Base-by-base conservation (phyloP, 2,113 vertebrate genomes). In the Aptenodytes patagonicus region DNA sequence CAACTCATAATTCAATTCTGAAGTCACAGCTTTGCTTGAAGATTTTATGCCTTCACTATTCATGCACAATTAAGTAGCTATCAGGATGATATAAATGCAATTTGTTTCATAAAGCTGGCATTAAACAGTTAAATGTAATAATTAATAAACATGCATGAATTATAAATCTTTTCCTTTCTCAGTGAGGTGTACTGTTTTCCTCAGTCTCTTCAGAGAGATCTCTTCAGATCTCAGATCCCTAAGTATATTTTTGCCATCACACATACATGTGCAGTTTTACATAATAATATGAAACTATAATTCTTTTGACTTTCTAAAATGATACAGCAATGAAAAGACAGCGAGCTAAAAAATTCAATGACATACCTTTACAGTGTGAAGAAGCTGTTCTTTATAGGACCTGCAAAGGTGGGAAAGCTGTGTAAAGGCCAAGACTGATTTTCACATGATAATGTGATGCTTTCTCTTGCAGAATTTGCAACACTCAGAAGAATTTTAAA, bases 71-170 rank as follows among this genome's bases (percentile, higher is more conserved):
- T 88, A 83, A 94, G 60, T 75, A 92, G 68, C 44, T 83, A 88
- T 70, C 47, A 80, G 55, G 51, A 77, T 77, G 46, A 17, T 58
- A 78, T 47, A 89, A 97, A 77, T 70, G 17, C 22, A 92, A 77
- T 90, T 93, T 91, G 54, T 83, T 95, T 96, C 71, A 77, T 80
- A 89, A 93, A 96, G 8, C 51, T 80, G 40, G 3, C 38, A 87
- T 60, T 91, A 93, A 62, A n/a, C 7, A 86, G 36, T 88, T 90
- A 83, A 86, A 95, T 52, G 34, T 47, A 96, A 80, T 77, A 83
- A 88, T 91, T 92, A 85, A 94, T 83, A 86, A 70, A 64, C 31
- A n/a, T 38, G 20, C 8, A 62, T 55, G 36, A 90, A 70, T 81
- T 95, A 79, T 31, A 73, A 73, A 54, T 68, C 1, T 86, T 75